These are phyloP conservation scores for Xiphophorus hellerii DNA, from an alignment of 2,113 vertebrate genomes.

Conservation along the genomic window DNA sequence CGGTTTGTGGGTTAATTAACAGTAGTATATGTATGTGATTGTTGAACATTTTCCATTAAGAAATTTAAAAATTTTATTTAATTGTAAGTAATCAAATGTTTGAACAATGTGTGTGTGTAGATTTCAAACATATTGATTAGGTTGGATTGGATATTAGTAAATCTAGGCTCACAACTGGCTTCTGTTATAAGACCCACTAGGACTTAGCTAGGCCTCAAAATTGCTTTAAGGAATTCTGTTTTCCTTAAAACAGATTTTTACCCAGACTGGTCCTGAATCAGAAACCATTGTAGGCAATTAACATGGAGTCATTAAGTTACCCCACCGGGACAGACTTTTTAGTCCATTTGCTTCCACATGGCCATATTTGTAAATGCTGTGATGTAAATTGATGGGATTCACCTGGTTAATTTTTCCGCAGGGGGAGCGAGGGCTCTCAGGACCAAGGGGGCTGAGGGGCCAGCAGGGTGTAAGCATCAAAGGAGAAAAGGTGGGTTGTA, in stretches of 20 bases:
- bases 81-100: background rate
- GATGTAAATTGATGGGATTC: constrained; percentile 28
- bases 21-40: background rate
- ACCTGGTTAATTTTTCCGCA: constrained; percentile 66
- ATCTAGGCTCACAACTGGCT: background rate
- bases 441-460: constrained; percentile 84
- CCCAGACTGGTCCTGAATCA: background rate
- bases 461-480: constrained; percentile 86
- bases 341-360: background rate
- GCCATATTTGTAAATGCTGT: background rate
- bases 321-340: background rate
- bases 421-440: constrained; percentile 87
- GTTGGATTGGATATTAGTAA: background rate
- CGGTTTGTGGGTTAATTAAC: background rate
- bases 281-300: background rate
- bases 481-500: constrained; percentile 88
- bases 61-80: background rate
- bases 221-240: background rate
- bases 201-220: background rate
- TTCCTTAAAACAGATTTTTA: background rate
- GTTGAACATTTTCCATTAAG: background rate
- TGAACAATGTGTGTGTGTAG: background rate
- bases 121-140: background rate
- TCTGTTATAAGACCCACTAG: background rate
- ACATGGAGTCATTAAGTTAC: too few species aligned